phyloP scores from a whole-genome alignment of 2,888 invertebrate genomes.

The Pandemis corylana region DNA sequence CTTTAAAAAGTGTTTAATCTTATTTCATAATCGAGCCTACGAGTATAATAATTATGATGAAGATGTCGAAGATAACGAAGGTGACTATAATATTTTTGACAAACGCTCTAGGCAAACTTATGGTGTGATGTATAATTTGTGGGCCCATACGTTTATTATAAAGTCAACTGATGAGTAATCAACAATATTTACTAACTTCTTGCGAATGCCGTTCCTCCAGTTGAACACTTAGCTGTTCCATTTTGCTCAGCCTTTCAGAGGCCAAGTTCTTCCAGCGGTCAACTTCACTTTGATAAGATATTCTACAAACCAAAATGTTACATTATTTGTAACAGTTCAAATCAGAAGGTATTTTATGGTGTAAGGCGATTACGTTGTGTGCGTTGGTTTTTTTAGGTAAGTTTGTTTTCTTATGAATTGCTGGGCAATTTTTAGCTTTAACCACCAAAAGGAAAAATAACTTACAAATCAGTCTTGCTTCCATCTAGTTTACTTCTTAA shows the following conservation, averaged over 20 bases:
- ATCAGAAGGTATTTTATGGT: neutral
- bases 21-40: neutral
- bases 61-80: no score
- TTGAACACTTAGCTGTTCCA: conserved; percentile 86
- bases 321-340: neutral
- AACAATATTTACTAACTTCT: conserved; percentile 72
- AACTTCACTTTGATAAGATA: conserved; percentile 68
- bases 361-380: neutral
- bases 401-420: neutral
- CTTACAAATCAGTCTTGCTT: conserved; percentile 81
- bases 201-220: conserved; percentile 86
- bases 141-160: no score
- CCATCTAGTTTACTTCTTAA: conserved; percentile 74
- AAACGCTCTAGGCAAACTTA: no score
- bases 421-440: no score
- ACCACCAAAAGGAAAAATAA: conserved; percentile 40
- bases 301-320: conserved; percentile 54
- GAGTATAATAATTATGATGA: no score
- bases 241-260: conserved; percentile 86
- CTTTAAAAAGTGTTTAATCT: conserved; percentile 50
- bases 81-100: no score
- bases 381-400: neutral
- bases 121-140: no score
- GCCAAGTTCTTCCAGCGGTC: conserved; percentile 88
- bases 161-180: no score